Percentiles rank a stretch among this genome's conserved stretches.
These are phyloP conservation scores for Amia ocellicauda DNA, from an alignment of 2,113 vertebrate species.

Conservation along the genomic window DNA sequence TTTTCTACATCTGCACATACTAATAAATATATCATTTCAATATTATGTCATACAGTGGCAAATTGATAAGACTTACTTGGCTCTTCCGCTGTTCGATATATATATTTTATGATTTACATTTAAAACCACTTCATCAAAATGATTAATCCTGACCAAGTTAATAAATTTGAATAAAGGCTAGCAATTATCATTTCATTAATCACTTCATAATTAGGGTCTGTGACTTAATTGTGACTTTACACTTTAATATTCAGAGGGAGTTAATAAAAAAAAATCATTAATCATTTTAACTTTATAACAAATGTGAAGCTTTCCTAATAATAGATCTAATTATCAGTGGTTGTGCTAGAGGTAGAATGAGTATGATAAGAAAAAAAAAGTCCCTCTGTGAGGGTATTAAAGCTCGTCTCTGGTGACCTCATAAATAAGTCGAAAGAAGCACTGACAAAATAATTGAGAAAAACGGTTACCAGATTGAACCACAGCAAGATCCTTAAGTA, in stretches of 20 bases:
- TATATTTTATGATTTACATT: conserved; percentile 27
- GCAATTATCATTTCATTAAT: conserved; percentile 78
- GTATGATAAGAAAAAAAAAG: conserved; percentile 20
- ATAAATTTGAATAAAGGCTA: conserved; percentile 57
- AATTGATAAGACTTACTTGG: neutral
- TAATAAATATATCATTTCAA: neutral
- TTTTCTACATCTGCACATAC: neutral
- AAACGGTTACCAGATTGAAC: neutral
- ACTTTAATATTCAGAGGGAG: conserved; percentile 62
- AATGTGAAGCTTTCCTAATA: conserved; percentile 60
- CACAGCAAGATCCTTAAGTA: neutral
- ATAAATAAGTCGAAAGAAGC: conserved; percentile 6
- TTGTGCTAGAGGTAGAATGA: conserved; percentile 17
- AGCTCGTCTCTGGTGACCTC: neutral
- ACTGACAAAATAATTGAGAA: neutral
- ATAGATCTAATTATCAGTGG: conserved; percentile 46
- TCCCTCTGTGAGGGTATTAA: conserved; percentile 7
- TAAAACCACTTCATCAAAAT: conserved; percentile 48
- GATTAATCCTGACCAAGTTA: conserved; percentile 63
- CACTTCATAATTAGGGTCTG: conserved; percentile 72
- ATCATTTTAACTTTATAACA: conserved; percentile 50
- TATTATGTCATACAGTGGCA: neutral
- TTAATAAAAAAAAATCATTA: conserved; percentile 69
- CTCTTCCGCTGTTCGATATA: neutral
- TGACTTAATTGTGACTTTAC: conserved; percentile 64